Evolutionary conservation across 2,113 vertebrate species (phyloP), one percentile per base, ranked within the genome.

Genomic region (Lampris megalopsis): DNA sequence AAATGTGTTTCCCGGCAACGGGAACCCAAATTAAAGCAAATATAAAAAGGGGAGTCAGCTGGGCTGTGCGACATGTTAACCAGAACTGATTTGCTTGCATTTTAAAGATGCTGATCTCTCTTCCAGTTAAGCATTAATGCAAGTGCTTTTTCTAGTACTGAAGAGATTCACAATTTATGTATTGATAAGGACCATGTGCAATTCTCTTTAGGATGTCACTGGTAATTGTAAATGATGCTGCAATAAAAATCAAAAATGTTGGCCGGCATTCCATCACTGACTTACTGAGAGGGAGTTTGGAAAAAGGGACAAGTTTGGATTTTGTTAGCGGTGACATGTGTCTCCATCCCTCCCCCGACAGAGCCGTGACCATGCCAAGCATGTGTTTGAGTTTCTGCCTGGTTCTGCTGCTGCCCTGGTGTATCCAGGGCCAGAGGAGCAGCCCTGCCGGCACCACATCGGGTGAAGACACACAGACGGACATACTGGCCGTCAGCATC

Each of bases 391-490:
- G 91, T 71, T 11, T 90, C 57, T 90, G 92, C 54, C 75, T 95
- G 80, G 77, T 86, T 84, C 81, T 93, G 80, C 90, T 96, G 73
- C 38, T 95, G 83, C 68, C 93, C 37, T 84, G 88, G 0, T 75
- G 73, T 1, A 13, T 40, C 5, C 79, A 86, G 66, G 85, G 90
- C 77, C 92, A 86, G 70, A 75, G 73, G 76, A 68, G 70, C 66
- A 7, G 48, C 9, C 58, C 72, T 0, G 37, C 58, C 75, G 79
- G 80, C 24, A 42, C 73, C 62, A 77, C 61, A 37, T 80, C 69
- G 0, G 69, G 80, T 9, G 86, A 87, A 38, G 88, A 88, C 67
- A 79, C 77, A 4, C 79, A 83, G 38, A 81, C 66, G 52, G 76
- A 85, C 43, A 58, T 76, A 63, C 68, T 92, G 82, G 81, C 88